Percentiles rank a stretch among this genome's conserved stretches.
Conservation (phyloP, 2,797 vertebrate genomes). For the Saxicola maurus region DNA sequence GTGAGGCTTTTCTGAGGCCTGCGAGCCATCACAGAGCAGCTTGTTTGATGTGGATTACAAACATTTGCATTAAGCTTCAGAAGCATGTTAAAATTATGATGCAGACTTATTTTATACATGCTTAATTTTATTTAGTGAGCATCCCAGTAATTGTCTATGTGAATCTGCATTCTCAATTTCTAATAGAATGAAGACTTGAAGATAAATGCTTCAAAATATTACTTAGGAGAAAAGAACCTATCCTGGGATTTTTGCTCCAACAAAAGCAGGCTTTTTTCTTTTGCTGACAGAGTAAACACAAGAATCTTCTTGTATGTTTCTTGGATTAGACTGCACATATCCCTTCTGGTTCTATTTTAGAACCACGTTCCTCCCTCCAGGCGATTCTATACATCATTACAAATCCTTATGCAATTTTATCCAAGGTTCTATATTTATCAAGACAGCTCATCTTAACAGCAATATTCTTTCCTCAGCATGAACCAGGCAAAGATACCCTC, state of each 20-base stretch:
- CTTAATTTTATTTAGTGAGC: background rate
- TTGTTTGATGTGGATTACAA: background rate
- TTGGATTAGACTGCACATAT: background rate
- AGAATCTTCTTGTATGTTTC: background rate
- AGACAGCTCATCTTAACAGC: background rate
- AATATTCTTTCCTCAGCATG: background rate
- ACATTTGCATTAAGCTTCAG: background rate
- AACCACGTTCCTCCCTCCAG: background rate
- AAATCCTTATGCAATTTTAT: conserved; percentile 38
- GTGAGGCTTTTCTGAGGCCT: background rate
- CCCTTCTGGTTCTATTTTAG: conserved; percentile 31
- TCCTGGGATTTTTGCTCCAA: background rate
- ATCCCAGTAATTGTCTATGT: background rate
- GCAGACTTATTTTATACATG: background rate
- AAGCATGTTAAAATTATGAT: background rate
- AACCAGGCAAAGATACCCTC: background rate
- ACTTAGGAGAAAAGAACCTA: background rate
- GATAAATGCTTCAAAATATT: background rate
- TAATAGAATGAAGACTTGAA: background rate
- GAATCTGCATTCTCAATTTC: background rate
- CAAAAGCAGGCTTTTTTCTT: background rate
- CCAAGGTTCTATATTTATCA: conserved; percentile 11
- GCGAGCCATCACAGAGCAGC: background rate
- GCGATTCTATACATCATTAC: background rate
- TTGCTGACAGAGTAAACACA: background rate